Percentiles rank a stretch among this genome's conserved stretches.
These are phyloP conservation scores for Mimachlamys varia DNA, from an alignment of 2,888 invertebrate genomes.

Conservation along the genomic window DNA sequence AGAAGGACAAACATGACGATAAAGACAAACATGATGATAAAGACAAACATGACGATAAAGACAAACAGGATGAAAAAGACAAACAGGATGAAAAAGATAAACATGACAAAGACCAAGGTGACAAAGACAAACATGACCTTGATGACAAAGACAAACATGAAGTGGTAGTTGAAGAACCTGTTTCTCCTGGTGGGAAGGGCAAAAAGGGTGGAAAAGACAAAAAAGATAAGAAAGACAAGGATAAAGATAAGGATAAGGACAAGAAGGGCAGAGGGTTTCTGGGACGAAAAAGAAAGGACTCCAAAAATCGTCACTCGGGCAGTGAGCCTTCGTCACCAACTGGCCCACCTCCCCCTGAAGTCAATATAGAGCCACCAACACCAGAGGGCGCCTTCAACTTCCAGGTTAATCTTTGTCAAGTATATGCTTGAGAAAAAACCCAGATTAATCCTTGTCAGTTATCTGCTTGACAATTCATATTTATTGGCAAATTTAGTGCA, in stretches of 20 bases:
- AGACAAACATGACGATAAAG: slow-evolving; percentile 19
- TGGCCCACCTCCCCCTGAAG: slow-evolving; percentile 6
- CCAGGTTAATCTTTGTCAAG: slow-evolving; percentile 5
- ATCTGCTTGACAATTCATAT: background rate
- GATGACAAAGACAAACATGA: slow-evolving; percentile 45
- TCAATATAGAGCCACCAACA: background rate
- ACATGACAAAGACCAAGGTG: background rate
- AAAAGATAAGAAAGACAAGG: background rate
- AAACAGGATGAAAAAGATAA: background rate
- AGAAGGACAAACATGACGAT: slow-evolving; percentile 3
- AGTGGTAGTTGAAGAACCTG: no score
- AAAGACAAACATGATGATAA: background rate
- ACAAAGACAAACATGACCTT: slow-evolving; percentile 23
- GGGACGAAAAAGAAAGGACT: slow-evolving; percentile 37
- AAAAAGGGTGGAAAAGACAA: slow-evolving; percentile 14
- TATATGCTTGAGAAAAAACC: background rate
- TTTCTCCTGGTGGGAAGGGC: no score
- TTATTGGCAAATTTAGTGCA: slow-evolving; percentile 20
- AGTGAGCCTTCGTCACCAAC: slow-evolving; percentile 19
- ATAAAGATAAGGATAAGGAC: slow-evolving; percentile 41
- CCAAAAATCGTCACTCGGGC: slow-evolving; percentile 9
- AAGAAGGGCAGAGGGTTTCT: slow-evolving; percentile 48
- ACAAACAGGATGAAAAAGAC: background rate
- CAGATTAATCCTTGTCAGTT: slow-evolving; percentile 29
- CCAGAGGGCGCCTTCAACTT: background rate